These are phyloP conservation scores for Danio kyathit DNA, from an alignment of 2,797 vertebrate genomes.

Conservation along the genomic window DNA sequence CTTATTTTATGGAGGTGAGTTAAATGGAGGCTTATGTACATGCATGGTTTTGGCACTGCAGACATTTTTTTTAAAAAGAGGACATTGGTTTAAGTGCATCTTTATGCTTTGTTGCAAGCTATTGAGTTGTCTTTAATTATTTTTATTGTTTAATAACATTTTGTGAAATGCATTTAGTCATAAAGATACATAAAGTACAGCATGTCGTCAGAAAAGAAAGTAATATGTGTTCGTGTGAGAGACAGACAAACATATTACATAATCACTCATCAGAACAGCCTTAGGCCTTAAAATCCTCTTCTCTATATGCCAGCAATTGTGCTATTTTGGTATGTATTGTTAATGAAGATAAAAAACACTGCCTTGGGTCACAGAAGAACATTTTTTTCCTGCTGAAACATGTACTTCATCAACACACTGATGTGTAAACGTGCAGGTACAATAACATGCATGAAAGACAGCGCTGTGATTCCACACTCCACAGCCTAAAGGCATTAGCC, in stretches of 20 bases:
- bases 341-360: constrained; percentile 11
- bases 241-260: not conserved
- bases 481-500: not conserved
- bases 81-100: not conserved
- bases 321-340: constrained; percentile 5
- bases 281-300: not conserved
- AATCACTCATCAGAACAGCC: constrained; percentile 18
- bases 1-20: constrained; percentile 36
- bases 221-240: not conserved
- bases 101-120: not conserved
- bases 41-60: not conserved
- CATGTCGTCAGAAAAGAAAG: not conserved
- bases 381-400: constrained; percentile 31
- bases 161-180: not conserved
- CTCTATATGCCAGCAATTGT: not conserved
- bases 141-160: constrained; percentile 15
- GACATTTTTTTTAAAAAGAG: not conserved
- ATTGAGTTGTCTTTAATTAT: not conserved
- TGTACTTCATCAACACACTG: not conserved
- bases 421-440: constrained; percentile 7
- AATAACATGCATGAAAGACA: constrained; percentile 30
- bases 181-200: not conserved
- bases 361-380: not conserved
- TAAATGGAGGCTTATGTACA: not conserved
- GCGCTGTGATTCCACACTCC: not conserved